phyloP scores from a whole-genome alignment of 2,888 invertebrate genomes.

The Augiades crinisus region DNA sequence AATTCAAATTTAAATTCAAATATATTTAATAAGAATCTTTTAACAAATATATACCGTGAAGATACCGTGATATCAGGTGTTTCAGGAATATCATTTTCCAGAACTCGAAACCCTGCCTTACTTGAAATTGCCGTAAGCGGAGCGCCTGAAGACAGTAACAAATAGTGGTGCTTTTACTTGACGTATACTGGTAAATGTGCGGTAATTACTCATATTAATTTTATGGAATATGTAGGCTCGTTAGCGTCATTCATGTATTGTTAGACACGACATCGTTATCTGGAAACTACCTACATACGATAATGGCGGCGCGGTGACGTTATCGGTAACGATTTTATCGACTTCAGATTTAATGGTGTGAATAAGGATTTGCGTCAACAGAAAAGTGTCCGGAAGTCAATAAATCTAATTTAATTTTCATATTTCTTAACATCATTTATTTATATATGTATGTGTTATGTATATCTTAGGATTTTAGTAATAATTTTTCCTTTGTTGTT shows the following conservation, averaged over 20 bases:
- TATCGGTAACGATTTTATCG: background rate
- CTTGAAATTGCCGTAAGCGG: conserved; percentile 5
- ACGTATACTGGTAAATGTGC: conserved; percentile 5
- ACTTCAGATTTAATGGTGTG: background rate
- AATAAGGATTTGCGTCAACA: background rate
- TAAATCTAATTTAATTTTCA: too few species aligned
- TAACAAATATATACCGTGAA: too few species aligned
- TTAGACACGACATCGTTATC: background rate
- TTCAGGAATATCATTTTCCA: background rate
- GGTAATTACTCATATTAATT: conserved; percentile 10
- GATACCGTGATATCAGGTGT: conserved; percentile 1
- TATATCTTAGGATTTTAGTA: too few species aligned
- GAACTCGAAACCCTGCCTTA: background rate
- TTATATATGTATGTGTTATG: too few species aligned
- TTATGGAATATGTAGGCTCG: background rate
- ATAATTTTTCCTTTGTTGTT: too few species aligned
- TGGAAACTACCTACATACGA: conserved; percentile 1
- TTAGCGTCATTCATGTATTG: conserved; percentile 1
- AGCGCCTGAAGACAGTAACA: conserved; percentile 1
- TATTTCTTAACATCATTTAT: too few species aligned
- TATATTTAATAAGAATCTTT: too few species aligned
- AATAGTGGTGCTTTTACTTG: conserved; percentile 3
- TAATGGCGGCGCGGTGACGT: background rate
- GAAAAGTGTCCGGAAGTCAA: too few species aligned
- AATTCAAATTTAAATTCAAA: too few species aligned